These are phyloP conservation scores for Falcunculus frontatus DNA, from an alignment of 2,113 vertebrate species.

Conservation along the genomic window DNA sequence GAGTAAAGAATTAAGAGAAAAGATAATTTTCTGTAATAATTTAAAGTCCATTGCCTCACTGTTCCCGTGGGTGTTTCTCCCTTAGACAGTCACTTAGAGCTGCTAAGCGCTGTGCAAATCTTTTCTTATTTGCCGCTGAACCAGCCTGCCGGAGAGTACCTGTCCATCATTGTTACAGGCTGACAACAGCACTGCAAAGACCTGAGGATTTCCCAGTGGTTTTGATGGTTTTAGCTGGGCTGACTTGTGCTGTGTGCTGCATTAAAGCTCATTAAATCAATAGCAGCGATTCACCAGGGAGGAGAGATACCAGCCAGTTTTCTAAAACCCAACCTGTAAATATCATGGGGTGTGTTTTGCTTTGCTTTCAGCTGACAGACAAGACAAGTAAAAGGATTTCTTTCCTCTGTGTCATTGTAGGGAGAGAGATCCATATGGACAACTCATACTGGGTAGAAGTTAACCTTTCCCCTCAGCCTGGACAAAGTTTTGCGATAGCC, in stretches of 20 bases:
- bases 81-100: neutral
- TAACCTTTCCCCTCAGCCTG: neutral
- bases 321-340: constrained; percentile 9
- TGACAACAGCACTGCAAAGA: neutral
- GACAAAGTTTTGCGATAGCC: neutral
- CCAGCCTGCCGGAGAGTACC: neutral
- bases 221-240: neutral
- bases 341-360: neutral
- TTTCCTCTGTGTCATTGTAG: neutral
- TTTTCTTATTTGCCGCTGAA: neutral
- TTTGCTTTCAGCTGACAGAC: neutral
- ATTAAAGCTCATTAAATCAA: neutral
- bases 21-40: neutral
- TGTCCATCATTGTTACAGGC: neutral
- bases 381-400: neutral
- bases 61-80: neutral
- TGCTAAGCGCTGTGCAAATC: neutral
- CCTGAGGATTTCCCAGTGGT: neutral
- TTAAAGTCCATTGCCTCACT: neutral
- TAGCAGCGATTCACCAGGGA: neutral
- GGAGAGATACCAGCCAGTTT: neutral
- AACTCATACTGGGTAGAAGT: neutral
- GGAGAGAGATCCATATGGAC: neutral
- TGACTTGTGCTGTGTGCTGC: neutral
- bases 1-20: neutral